A percentile compares a stretch with the other conserved stretches of the same genome.
phyloP scores from a whole-genome alignment of 2,113 vertebrate genomes.

The Morone chrysops region DNA sequence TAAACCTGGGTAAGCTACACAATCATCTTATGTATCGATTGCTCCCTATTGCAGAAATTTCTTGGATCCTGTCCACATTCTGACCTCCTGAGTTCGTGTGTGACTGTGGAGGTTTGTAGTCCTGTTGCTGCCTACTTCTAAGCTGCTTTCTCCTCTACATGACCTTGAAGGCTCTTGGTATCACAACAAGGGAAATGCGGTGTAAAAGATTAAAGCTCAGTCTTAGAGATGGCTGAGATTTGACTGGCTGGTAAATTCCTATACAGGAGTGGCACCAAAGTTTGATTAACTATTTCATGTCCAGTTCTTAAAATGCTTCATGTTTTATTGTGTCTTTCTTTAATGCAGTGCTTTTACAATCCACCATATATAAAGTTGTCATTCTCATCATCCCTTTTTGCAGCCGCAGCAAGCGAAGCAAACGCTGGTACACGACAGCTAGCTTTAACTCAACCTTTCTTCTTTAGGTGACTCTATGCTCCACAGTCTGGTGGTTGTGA shows the following conservation, averaged over 20 bases:
- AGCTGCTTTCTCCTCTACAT: conserved; percentile 63
- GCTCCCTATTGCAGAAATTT: neutral
- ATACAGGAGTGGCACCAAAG: neutral
- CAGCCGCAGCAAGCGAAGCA: no score
- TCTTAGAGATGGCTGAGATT: conserved; percentile 49
- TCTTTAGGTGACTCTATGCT: conserved; percentile 91
- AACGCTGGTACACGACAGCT: no score
- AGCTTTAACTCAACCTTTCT: neutral
- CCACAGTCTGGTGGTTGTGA: conserved; percentile 95
- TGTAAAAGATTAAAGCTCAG: conserved; percentile 59
- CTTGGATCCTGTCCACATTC: neutral
- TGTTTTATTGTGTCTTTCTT: neutral
- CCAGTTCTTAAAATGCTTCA: neutral
- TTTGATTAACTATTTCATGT: conserved; percentile 17
- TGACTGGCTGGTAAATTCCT: conserved; percentile 15
- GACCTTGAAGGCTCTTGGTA: conserved; percentile 68
- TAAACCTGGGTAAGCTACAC: conserved; percentile 94
- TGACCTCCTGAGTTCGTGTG: neutral
- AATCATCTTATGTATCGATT: neutral
- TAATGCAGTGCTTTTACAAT: neutral
- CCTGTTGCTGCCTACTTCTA: conserved; percentile 39
- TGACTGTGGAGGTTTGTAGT: conserved; percentile 9
- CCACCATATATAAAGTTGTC: neutral
- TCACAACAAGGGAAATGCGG: conserved; percentile 60
- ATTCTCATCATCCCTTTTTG: neutral